Evolutionary conservation across 2,888 invertebrate species (phyloP).

Genomic region (Adelphocoris suturalis): DNA sequence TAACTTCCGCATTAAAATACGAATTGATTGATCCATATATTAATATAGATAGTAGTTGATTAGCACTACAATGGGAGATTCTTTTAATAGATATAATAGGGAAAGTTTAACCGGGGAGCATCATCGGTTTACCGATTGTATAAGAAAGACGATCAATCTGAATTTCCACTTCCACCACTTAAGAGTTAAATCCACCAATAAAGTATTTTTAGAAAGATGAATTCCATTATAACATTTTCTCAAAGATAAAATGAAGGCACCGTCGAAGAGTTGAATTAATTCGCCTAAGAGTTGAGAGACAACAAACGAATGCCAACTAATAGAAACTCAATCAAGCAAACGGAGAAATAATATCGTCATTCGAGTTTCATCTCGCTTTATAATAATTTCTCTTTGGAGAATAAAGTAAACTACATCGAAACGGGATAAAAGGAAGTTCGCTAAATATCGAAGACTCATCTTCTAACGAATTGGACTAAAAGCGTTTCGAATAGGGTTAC

Average conservation of each 20-base stretch:
- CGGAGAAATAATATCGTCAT: background rate
- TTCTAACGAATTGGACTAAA: no score
- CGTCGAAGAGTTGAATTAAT: background rate
- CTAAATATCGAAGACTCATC: background rate
- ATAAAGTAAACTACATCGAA: background rate
- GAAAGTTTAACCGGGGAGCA: no score
- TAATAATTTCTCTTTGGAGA: background rate
- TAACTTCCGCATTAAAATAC: no score
- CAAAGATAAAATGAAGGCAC: background rate
- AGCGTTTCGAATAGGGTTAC: no score
- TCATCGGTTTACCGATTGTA: no score
- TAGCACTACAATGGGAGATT: no score
- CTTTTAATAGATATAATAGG: no score
- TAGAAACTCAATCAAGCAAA: slow-evolving; percentile 7
- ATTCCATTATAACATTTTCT: slow-evolving; percentile 20
- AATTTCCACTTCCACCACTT: background rate
- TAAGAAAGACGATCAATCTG: no score
- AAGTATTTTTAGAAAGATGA: background rate
- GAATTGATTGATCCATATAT: no score
- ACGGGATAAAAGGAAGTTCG: background rate
- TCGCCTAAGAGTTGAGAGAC: background rate
- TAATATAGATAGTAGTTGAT: no score
- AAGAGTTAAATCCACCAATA: background rate
- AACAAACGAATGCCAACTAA: background rate
- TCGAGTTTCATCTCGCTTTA: background rate